Evolutionary conservation across 2,797 vertebrate genomes (phyloP), one percentile per base, ranked within the genome.

Genomic region (Molothrus aeneus): DNA sequence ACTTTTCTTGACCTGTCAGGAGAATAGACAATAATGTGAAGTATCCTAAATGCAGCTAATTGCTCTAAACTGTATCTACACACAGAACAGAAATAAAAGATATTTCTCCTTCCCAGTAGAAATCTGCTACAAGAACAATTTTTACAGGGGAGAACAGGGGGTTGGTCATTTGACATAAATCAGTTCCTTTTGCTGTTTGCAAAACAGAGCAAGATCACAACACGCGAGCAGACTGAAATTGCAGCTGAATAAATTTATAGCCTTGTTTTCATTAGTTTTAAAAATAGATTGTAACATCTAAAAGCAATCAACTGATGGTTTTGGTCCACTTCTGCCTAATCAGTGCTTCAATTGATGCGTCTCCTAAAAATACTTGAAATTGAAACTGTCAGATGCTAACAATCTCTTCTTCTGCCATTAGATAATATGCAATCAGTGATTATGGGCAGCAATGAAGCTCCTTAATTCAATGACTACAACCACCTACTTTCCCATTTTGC

Each of bases 381-480:
- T 48, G 53, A 94, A 95, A 71, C 63, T 5, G 2, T 92, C 69
- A 87, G 66, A 85, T 94, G 69, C 82, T 90, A 96, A 93, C 89
- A 86, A 40, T 75, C 70, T 90, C 93, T 96, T 91, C 45, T 95
- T 80, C 77, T 96, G 86, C 60, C 80, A 87, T 93, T 88, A 94
- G 78, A 96, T 93, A 94, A 95, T 95, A 85, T 71, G 57, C 88
- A 95, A 95, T 95, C 96, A 96, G 94, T 74, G 74, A 88, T 82
- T 80, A 92, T 54, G 80, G 88, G 86, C 71, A 90, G 92, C 86
- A 94, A 7, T 84, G 57, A 95, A 80, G 90, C 66, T 91, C 77
- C 87, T 73, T 86, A 92, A 91, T 96, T 94, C 95, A 84, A 64
- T 73, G 86, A 88, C 84, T 93, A n/a, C 24, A 7, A 10, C 59